Conservation (phyloP, 1,140 invertebrate species). For the Magallana angulata region DNA sequence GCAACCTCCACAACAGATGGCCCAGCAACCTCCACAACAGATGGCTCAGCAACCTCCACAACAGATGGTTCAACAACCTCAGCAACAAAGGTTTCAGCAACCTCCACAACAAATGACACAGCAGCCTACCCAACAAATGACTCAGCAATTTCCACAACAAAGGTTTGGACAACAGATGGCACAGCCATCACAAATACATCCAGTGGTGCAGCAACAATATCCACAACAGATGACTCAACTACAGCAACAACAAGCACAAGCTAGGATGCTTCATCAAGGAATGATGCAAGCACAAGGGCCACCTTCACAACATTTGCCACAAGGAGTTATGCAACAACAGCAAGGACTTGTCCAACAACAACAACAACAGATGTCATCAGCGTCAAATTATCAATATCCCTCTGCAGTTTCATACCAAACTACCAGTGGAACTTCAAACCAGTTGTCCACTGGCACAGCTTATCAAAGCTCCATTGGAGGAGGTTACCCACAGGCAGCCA, state of each 20-base stretch:
- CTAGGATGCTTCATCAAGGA: slow-evolving; percentile 34
- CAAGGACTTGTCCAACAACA: slow-evolving; percentile 50
- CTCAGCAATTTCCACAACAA: slow-evolving; percentile 25
- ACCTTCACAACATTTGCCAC: slow-evolving; percentile 43
- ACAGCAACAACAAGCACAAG: slow-evolving; percentile 1
- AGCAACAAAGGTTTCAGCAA: slow-evolving; percentile 36
- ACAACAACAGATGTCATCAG: slow-evolving; percentile 4
- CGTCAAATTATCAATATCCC: slow-evolving; percentile 14
- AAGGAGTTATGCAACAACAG: slow-evolving; percentile 48
- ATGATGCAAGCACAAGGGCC: slow-evolving; percentile 16
- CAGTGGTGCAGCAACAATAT: slow-evolving; percentile 43
- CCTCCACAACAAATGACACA: slow-evolving; percentile 45
- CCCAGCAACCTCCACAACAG: slow-evolving; percentile 36
- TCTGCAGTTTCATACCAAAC: not conserved
- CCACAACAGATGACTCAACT: not conserved
- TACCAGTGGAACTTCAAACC: not conserved
- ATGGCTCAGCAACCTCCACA: slow-evolving; percentile 1
- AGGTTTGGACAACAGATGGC: slow-evolving; percentile 38
- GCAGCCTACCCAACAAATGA: slow-evolving; percentile 48
- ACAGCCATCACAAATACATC: not conserved
- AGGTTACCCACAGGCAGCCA: not conserved
- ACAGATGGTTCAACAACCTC: slow-evolving; percentile 7
- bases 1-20: slow-evolving; percentile 40
- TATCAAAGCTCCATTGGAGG: not conserved
- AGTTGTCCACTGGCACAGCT: not conserved